Evolutionary conservation across 1,140 invertebrate genomes (phyloP), one percentile per base, ranked within the genome.

Genomic region (Ectropis grisescens): DNA sequence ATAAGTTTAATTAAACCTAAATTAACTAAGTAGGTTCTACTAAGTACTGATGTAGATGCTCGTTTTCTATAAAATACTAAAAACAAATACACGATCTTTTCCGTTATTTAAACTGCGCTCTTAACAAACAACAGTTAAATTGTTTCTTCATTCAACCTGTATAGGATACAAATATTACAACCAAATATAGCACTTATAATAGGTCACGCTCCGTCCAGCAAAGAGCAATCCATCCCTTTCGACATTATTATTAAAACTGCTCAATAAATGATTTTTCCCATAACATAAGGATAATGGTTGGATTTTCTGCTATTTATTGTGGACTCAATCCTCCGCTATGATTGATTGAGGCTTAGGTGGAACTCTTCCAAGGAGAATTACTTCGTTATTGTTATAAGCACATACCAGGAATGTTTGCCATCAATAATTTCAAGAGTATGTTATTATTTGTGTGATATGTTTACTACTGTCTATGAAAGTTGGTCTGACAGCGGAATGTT

Each of bases 201-300:
- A n/a, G n/a, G n/a, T n/a, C n/a, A n/a, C n/a, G n/a, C n/a, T n/a
- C n/a, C n/a, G n/a, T 26, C n/a, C 6, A n/a, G n/a, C 24, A 26
- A 11, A 36, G 37, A 42, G 41, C 46, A 53, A 57, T 57, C 49
- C 40, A 52, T 57, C 41, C 35, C 45, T 41, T 33, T 39, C 41
- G 19, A 37, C 31, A 46, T 36, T 48, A n/a, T n/a, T n/a, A n/a
- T n/a, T n/a, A n/a, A n/a, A 50, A 58, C 56, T 44, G 41, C 39
- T 57, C 53, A 50, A 56, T 60, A 56, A 60, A 60, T 60, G 53
- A 57, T 60, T 60, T 56, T 43, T 46, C 42, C 39, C 49, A 38
- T 47, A 43, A 38, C 49, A 38, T 47, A 43, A 38, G 41, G 47
- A 51, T 60, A 60, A 60, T 48, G 37, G 47, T 27, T 34, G 35